Base-by-base conservation (phyloP, 2,888 invertebrate genomes). In the Bombyx huttoni region DNA sequence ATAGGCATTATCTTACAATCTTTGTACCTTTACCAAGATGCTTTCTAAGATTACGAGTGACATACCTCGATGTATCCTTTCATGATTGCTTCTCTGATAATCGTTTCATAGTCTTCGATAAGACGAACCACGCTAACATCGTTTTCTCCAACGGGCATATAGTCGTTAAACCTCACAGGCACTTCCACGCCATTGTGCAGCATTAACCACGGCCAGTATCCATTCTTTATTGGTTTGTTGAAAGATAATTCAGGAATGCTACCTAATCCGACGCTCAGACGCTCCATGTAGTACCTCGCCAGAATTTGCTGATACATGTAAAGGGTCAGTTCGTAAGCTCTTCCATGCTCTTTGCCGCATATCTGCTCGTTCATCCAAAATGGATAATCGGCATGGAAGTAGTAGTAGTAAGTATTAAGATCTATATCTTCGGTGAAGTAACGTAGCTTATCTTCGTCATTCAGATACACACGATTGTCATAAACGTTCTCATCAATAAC, bases 391-490 rank as follows among this genome's bases (percentile, higher is more conserved):
- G 89, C 70, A 59, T 91, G 90, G 86, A 90, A 90, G 74, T 89
- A 90, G 73, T 89, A 90, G 70, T 92, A 91, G 71, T 90, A 92
- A 7, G 88, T 79, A 74, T 91, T 92, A 8, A 92, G 79, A 54
- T 90, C 92, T 60, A 92, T 89, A 63, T 92, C 92, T 70, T 92
- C 92, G 12, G 90, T 91, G 74, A 92, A 92, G 72, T 92, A 92
- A 54, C 90, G 88, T 24, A 92, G 77, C 50, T 75, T 87, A 67
- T 90, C 90, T 60, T 92, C 91, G 1, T 81, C 77, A 61, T 89
- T 89, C 48, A 89, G 75, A 58, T 83, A 79, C 13, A 76, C 89
- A 63, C 90, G 89, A 68, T 63, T 79, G 69, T 89, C 92, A 53
- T 90, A 91, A 63, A 92, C 89, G 74, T 94, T 94, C 46, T 92